These are phyloP conservation scores for Caranx ignobilis DNA, from an alignment of 2,113 vertebrate species.

Conservation along the genomic window DNA sequence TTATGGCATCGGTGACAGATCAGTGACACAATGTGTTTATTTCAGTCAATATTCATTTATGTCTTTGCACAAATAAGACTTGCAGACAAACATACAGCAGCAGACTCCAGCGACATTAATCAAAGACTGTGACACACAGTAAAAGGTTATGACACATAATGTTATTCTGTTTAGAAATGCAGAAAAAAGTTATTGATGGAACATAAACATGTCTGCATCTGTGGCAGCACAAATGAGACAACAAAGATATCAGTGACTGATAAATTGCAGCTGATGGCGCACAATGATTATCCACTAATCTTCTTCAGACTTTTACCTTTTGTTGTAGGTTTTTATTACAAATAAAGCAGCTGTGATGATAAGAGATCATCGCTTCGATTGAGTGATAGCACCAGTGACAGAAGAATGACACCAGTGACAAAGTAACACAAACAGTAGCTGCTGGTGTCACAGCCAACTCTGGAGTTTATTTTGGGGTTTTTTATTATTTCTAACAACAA, in stretches of 20 bases:
- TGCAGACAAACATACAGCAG: not conserved
- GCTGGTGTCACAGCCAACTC: conserved; percentile 39
- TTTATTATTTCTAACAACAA: conserved; percentile 43
- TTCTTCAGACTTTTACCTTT: conserved; percentile 7
- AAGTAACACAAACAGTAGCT: conserved; percentile 46
- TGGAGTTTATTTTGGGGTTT: conserved; percentile 44
- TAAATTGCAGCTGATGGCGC: conserved; percentile 11
- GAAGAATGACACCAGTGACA: conserved; percentile 49
- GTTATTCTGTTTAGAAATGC: conserved; percentile 1
- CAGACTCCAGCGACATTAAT: conserved; percentile 10
- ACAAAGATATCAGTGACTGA: conserved; percentile 4
- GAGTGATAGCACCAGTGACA: conserved; percentile 48
- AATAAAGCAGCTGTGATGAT: conserved; percentile 7
- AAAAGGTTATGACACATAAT: not conserved
- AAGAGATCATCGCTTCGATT: conserved; percentile 43
- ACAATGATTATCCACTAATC: conserved; percentile 21
- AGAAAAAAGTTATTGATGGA: not conserved
- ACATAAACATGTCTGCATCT: conserved; percentile 5
- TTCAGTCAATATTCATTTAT: conserved; percentile 18
- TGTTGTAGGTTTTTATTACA: conserved; percentile 32
- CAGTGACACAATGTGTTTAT: not conserved
- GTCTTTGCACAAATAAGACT: conserved; percentile 22
- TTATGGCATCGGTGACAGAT: not conserved
- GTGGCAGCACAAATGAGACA: not conserved
- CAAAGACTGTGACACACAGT: not conserved